phyloP scores from a whole-genome alignment of 2,797 vertebrate species.

The Sphaeramia orbicularis region DNA sequence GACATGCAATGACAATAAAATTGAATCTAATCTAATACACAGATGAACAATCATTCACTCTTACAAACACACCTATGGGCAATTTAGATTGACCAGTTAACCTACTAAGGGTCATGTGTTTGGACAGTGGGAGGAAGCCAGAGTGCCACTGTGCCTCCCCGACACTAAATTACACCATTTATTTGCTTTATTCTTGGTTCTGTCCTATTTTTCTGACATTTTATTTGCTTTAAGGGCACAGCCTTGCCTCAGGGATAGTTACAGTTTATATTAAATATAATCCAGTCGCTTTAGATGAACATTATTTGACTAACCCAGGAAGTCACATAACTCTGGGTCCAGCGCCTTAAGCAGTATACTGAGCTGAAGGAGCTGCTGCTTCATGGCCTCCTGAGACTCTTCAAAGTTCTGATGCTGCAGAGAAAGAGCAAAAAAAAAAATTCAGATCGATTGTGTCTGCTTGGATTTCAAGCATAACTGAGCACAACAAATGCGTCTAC shows the following conservation, averaged over 20 bases:
- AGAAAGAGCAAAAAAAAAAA: not conserved
- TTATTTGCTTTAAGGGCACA: not conserved
- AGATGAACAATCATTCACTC: too few relatives aligned
- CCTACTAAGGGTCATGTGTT: too few relatives aligned
- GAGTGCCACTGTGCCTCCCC: too few relatives aligned
- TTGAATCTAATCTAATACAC: too few relatives aligned
- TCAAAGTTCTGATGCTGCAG: constrained; percentile 93
- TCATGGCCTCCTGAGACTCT: constrained; percentile 96
- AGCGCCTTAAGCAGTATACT: constrained; percentile 88
- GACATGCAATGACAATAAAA: too few relatives aligned
- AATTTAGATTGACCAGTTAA: too few relatives aligned
- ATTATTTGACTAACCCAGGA: constrained; percentile 84
- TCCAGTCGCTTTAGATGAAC: not conserved
- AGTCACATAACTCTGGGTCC: constrained; percentile 92
- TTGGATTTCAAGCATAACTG: not conserved
- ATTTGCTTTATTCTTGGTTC: not conserved
- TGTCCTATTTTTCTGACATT: not conserved
- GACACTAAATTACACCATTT: too few relatives aligned
- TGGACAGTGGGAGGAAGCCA: too few relatives aligned
- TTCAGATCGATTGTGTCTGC: not conserved
- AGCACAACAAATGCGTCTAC: not conserved
- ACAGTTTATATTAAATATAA: not conserved
- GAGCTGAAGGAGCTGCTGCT: constrained; percentile 91
- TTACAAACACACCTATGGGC: too few relatives aligned
- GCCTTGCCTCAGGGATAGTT: not conserved